Percentiles rank a stretch among this genome's conserved stretches.
These are phyloP conservation scores for Montifringilla adamsi DNA, from an alignment of 2,113 vertebrate species.

Conservation along the genomic window DNA sequence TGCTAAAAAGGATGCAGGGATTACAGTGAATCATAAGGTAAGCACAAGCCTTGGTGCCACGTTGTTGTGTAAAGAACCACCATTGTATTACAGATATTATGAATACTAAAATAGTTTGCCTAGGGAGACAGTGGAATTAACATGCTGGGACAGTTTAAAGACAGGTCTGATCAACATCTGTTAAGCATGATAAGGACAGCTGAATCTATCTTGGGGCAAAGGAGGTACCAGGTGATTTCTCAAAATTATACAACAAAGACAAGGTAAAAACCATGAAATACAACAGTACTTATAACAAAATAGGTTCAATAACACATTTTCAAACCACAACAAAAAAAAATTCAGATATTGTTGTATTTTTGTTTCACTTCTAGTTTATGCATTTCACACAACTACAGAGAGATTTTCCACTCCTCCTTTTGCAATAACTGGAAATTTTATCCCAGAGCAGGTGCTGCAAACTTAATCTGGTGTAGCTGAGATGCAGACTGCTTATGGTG, in stretches of 20 bases:
- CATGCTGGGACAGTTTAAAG: background rate
- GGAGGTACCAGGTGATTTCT: background rate
- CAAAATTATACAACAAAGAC: background rate
- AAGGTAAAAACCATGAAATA: background rate
- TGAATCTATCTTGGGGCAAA: background rate
- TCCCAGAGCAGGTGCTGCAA: background rate
- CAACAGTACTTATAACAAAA: background rate
- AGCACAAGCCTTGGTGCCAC: background rate
- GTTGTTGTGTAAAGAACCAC: background rate
- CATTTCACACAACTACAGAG: background rate
- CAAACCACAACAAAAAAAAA: background rate
- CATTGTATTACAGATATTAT: background rate
- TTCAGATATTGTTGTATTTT: background rate
- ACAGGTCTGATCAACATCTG: slow-evolving; percentile 4
- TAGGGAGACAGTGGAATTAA: background rate
- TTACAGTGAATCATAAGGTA: background rate
- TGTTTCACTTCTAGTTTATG: background rate
- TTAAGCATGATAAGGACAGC: background rate
- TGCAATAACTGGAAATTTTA: background rate
- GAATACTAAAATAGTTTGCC: background rate
- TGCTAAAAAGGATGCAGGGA: background rate
- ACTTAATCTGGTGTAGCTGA: background rate
- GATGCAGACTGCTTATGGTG: background rate
- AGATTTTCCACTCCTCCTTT: background rate
- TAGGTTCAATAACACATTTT: background rate